Percentiles rank a stretch among this genome's conserved stretches.
Evolutionary conservation across 1,140 invertebrate species (phyloP).

Genomic region (Conus betulinus): DNA sequence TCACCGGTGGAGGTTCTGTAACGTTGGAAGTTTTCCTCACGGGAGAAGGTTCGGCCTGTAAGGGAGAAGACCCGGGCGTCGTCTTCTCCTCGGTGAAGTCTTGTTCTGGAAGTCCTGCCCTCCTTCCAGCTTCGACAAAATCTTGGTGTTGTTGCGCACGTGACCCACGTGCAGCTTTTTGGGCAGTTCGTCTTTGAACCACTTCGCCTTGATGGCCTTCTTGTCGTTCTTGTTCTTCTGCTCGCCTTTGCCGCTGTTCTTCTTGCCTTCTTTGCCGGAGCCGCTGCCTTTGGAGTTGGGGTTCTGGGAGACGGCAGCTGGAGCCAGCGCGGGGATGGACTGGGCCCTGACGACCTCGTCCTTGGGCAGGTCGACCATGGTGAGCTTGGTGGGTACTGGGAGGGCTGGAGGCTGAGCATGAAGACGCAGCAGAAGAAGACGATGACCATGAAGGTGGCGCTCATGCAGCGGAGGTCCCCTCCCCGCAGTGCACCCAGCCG

Average conservation of each 20-base stretch:
- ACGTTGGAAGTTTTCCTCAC: background rate
- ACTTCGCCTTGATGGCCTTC: conserved; percentile 13
- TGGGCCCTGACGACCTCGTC: conserved; percentile 19
- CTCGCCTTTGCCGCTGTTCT: background rate
- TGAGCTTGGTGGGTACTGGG: conserved; percentile 12
- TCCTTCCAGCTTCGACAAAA: background rate
- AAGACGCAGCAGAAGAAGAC: conserved; percentile 16
- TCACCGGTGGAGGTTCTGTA: background rate
- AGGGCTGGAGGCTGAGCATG: conserved; percentile 13
- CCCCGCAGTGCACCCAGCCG: conserved; percentile 2
- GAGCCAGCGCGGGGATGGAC: background rate
- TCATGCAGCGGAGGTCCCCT: conserved; percentile 9
- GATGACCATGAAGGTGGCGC: conserved; percentile 18
- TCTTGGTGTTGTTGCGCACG: background rate
- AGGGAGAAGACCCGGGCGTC: background rate
- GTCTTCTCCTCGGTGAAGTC: background rate
- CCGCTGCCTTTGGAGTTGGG: background rate
- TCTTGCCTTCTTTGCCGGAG: conserved; percentile 5
- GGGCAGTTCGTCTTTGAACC: conserved; percentile 16
- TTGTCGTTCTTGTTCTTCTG: conserved; percentile 12
- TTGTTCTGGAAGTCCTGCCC: background rate
- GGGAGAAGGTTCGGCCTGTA: background rate
- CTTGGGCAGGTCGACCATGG: conserved; percentile 23
- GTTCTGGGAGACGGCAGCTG: background rate
- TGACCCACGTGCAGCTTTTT: background rate